Evolutionary conservation across 2,797 vertebrate genomes (phyloP).

Genomic region (Pyrocephalus nanus): DNA sequence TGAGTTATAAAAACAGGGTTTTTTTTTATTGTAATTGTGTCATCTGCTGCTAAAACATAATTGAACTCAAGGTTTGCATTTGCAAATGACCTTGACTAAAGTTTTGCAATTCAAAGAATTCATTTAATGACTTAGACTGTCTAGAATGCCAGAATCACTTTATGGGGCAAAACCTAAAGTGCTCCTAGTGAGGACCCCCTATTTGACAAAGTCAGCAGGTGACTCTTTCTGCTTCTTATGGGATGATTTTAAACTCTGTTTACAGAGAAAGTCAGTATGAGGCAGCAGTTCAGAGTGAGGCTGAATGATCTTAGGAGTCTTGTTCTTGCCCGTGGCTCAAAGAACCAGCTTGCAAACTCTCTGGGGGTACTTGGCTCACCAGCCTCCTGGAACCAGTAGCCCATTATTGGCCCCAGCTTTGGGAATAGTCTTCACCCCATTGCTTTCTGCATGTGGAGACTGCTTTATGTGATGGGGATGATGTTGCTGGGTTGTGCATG

Average conservation of each 20-base stretch:
- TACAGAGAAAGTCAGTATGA: background rate
- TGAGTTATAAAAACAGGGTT: background rate
- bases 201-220: background rate
- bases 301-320: background rate
- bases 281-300: background rate
- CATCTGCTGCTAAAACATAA: conserved; percentile 56
- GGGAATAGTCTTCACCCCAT: background rate
- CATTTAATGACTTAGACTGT: conserved; percentile 49
- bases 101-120: conserved; percentile 62
- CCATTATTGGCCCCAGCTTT: background rate
- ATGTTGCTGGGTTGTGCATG: background rate
- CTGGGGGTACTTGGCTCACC: background rate
- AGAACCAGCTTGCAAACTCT: background rate
- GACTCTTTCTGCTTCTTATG: background rate
- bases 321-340: background rate
- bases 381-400: background rate
- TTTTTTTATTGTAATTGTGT: conserved; percentile 65
- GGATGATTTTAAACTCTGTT: conserved; percentile 40
- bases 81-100: conserved; percentile 70
- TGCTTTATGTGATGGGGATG: background rate
- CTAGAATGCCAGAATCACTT: conserved; percentile 53
- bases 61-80: conserved; percentile 56
- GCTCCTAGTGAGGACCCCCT: background rate
- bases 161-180: conserved; percentile 48
- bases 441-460: background rate